Base-by-base conservation (phyloP, 1,140 invertebrate species). In the Drosophila seguyi region DNA sequence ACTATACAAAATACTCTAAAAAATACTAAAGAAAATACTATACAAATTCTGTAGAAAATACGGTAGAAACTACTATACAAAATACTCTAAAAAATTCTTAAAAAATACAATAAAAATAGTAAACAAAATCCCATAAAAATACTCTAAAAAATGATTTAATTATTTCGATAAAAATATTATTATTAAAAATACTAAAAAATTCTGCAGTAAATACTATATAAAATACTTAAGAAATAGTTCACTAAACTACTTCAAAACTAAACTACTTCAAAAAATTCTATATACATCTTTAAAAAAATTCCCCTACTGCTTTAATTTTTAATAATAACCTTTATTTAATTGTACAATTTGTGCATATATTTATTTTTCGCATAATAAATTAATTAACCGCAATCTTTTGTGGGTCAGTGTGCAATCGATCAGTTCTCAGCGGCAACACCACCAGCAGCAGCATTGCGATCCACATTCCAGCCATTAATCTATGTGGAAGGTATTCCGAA, bases 381-480 rank as follows among this genome's bases (percentile, higher is more conserved):
- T 2, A 53, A 36, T 53, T 22, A 36, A 16, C 52, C 8, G 34
- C 20, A n/a, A 25, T 38, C 52, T 25, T 55, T 55, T 55, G 52
- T 55, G 34, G 52, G 52, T 55, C 52, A 55, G 52, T 53, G 52
- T 55, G 38, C 27, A 61, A 61, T 25, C 41, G 22, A 62, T 61
- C n/a, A 36, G 31, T 31, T 34, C n/a, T n/a, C 44, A 29, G 22
- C 45, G 14, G 44, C 44, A 14, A 22, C 44, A 45, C 22, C 44
- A 45, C 44, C 44, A 8, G 45, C 45, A 47, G 25, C 57, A 38
- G 18, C 57, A 45, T 36, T 47, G n/a, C 27, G n/a, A 44, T 65
- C 45, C 60, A 67, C 66, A 69, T 69, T 67, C 66, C 66, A 45
- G 29, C 52, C 34, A 55, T 38, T 55, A 55, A 55, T 55, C 52